Conservation (phyloP, 2,797 vertebrate genomes). For the Neosalanx taihuensis region DNA sequence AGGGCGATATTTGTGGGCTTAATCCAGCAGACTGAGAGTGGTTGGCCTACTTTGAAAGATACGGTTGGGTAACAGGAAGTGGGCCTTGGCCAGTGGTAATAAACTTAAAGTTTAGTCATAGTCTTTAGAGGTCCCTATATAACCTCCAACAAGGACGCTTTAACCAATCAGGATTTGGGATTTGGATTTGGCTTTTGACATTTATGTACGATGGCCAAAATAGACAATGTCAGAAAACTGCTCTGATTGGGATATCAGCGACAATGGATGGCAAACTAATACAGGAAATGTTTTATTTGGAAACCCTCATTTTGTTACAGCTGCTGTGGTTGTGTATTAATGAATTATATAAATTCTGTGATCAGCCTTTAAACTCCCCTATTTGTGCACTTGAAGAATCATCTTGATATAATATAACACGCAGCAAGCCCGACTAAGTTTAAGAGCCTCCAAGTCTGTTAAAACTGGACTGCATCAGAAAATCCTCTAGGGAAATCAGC, state of each 20-base stretch:
- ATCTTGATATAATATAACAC: no score
- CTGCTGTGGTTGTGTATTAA: not conserved
- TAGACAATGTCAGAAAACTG: constrained; percentile 5
- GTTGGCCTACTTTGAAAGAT: constrained; percentile 55
- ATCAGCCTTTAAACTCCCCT: not conserved
- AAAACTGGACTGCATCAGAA: not conserved
- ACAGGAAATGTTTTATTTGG: no score
- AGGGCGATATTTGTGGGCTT: constrained; percentile 41
- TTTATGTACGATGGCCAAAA: constrained; percentile 22
- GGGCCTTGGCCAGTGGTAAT: constrained; percentile 36
- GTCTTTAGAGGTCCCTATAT: constrained; percentile 21
- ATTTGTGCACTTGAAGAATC: not conserved
- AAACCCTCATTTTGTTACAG: no score
- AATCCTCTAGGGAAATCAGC: constrained; percentile 5
- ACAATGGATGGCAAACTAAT: not conserved
- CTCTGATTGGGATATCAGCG: not conserved
- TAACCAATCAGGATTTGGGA: constrained; percentile 12
- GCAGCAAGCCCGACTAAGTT: not conserved
- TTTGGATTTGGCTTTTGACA: constrained; percentile 14
- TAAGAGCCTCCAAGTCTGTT: not conserved
- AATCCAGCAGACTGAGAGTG: constrained; percentile 52
- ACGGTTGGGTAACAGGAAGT: constrained; percentile 52
- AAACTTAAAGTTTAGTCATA: constrained; percentile 16
- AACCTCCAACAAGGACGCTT: constrained; percentile 32
- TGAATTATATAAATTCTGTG: not conserved